Percentiles rank a stretch among this genome's conserved stretches.
phyloP scores from a whole-genome alignment of 2,113 vertebrate species.

The Crotophaga sulcirostris region DNA sequence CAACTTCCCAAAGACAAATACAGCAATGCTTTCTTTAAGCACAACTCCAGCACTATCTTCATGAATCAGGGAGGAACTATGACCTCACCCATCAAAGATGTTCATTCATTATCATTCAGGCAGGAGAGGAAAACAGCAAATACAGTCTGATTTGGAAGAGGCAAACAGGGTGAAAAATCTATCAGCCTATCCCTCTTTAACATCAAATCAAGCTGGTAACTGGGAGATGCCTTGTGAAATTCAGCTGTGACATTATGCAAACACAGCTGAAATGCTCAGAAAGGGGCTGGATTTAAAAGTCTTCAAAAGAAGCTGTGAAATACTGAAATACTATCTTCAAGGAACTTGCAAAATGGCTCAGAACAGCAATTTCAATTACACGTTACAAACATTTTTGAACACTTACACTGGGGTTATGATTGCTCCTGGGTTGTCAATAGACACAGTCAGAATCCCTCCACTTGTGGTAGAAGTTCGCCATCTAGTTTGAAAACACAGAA shows the following conservation, averaged over 20 bases:
- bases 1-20: not conserved
- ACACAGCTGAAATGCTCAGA: not conserved
- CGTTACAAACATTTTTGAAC: not conserved
- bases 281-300: not conserved
- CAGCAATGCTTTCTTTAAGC: not conserved
- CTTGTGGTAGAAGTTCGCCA: slow-evolving; percentile 87
- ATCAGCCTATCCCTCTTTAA: not conserved
- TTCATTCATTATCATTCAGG: not conserved
- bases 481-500: slow-evolving; percentile 74
- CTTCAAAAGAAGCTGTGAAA: not conserved
- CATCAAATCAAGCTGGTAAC: not conserved
- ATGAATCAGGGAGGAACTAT: not conserved
- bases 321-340: not conserved
- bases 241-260: not conserved
- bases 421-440: slow-evolving; percentile 94
- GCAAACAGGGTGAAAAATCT: not conserved
- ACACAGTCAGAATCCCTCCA: slow-evolving; percentile 90
- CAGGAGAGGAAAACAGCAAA: not conserved
- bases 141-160: not conserved
- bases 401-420: slow-evolving; percentile 87
- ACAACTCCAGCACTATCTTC: not conserved
- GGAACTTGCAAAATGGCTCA: not conserved
- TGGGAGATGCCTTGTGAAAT: not conserved
- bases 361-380: not conserved
- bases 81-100: not conserved